Evolutionary conservation across 2,113 vertebrate genomes (phyloP), one percentile per base, ranked within the genome.

Genomic region (Takifugu flavidus): DNA sequence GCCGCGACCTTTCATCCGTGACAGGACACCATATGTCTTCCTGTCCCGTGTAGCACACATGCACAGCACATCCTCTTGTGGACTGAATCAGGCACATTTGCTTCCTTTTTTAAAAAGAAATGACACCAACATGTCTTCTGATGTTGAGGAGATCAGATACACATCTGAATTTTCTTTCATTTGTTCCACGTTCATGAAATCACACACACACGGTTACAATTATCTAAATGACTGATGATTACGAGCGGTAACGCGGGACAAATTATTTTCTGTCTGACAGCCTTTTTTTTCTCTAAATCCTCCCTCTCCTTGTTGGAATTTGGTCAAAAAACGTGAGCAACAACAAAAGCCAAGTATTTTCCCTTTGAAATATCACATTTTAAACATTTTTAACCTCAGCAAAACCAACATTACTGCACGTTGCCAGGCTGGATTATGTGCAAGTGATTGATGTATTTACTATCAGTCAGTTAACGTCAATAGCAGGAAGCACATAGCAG

Each of bases 1-100:
- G 28, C 44, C 13, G 45, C 54, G 62, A 54, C 65, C 49, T 54
- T 44, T 83, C 78, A 71, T 50, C 58, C 43, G 57, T 65, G 49
- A 83, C 68, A 78, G 70, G 59, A 82, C 34, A 47, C 65, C 59
- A 73, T 70, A 79, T 52, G 60, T 80, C 44, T 63, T 78, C 72
- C 60, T 77, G 53, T 46, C 14, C 3, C 43, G 50, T 34, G 25
- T 53, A 59, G 56, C 49, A 53, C 49, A 60, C 20, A 55, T 42
- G 20, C 5, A 56, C 27, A 68, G 42, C 28, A 50, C 60, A 62
- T 74, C 72, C 53, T 53, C 49, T 42, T 46, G 27, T 12, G 45
- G 25, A 25, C 31, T 39, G 34, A 39, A 7, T 39, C 34, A 10
- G 7, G 34, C 34, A 39, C 34, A 43, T 27, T 20, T 26, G 8